Evolutionary conservation across 2,113 vertebrate species (phyloP).

Genomic region (Glareola pratincola): DNA sequence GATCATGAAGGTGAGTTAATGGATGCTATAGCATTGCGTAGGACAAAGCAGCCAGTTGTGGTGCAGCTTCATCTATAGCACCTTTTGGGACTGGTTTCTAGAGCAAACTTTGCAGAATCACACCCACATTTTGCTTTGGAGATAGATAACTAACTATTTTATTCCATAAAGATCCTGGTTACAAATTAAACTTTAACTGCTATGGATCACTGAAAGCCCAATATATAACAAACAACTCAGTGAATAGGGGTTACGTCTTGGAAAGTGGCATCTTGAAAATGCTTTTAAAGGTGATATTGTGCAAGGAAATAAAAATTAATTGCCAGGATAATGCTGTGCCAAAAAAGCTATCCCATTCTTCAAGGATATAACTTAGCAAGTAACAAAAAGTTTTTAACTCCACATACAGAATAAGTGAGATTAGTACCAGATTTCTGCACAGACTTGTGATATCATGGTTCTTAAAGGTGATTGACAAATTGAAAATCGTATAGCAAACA

Average conservation of each 20-base stretch:
- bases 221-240: neutral
- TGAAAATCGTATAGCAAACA: neutral
- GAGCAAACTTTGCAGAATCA: neutral
- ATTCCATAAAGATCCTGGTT: neutral
- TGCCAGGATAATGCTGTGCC: neutral
- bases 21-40: neutral
- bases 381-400: neutral
- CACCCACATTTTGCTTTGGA: neutral
- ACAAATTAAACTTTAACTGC: neutral
- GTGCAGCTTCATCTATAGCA: neutral
- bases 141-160: neutral
- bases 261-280: neutral
- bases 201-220: neutral
- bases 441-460: neutral
- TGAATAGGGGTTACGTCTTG: neutral
- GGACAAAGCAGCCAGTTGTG: neutral
- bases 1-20: neutral
- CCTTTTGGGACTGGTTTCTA: neutral
- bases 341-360: neutral
- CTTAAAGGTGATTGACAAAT: neutral
- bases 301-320: neutral
- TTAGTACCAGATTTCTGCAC: neutral
- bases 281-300: neutral
- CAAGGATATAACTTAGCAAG: neutral
- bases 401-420: neutral